Base-by-base conservation (phyloP, 1,140 invertebrate species). In the Sitodiplosis mosellana region DNA sequence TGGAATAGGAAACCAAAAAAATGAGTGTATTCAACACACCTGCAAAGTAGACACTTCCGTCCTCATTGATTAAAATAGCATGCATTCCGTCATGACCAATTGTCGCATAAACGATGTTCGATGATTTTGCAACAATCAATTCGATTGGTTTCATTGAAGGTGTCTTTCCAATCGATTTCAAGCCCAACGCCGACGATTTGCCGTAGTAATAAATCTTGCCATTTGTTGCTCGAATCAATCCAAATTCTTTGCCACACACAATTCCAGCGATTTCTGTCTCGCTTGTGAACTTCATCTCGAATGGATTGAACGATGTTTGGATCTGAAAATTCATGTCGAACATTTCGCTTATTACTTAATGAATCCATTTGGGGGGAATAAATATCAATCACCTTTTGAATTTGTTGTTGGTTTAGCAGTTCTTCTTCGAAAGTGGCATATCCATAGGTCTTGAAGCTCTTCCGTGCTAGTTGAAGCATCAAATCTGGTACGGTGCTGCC, bases 1-100 rank as follows among this genome's bases (percentile, higher is more conserved):
- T 42, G 7, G 17, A 15, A 42, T 14, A 34, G 14, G 33, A 34
- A 34, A 7, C 14, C 14, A 34, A 34, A 8, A 8, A 34, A 34
- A 8, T 14, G 33, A 8, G 7, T 34, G 14, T 34, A 14, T 34
- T 7, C 7, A 34, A 37, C 15, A 51, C 52, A 64, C 64, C 86
- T 15, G 80, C 79, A 71, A 91, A 92, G 57, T 81, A 81, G 1
- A 87, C 84, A 7, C 78, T 78, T 1, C 91, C 92, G 64, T 94
- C 90, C 52, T 94, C 89, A 41, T 87, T 75, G 5, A 96, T 71
- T 4, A 96, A 63, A 43, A 95, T 68, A 0, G 83, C 86, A 68
- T 96, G 91, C 33, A 86, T 76, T 10, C 90, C 90, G 59, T 97
- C 92, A 60, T 96, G 92, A 1, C 92, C 92, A 15, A 90, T 77